Evolutionary conservation across 1,140 invertebrate species (phyloP).

Genomic region (Cydia splendana): DNA sequence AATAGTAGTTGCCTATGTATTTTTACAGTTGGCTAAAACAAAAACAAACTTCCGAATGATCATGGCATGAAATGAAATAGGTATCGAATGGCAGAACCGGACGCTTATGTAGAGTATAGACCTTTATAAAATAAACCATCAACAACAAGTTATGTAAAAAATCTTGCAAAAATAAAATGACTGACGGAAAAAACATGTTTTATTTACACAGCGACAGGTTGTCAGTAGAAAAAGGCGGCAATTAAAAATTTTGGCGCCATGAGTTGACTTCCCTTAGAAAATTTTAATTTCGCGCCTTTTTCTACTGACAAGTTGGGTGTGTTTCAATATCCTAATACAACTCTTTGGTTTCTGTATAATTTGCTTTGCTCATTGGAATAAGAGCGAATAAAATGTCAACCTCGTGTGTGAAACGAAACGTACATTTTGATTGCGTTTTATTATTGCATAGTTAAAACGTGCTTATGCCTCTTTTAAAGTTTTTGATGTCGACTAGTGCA

Average conservation of each 20-base stretch:
- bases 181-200: background rate
- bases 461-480: background rate
- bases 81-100: too few relatives aligned
- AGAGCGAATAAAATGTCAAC: background rate
- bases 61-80: too few relatives aligned
- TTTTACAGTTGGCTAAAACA: background rate
- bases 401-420: background rate
- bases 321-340: too few relatives aligned
- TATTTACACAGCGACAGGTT: background rate
- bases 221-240: too few relatives aligned
- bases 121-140: too few relatives aligned
- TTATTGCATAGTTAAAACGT: background rate
- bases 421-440: background rate
- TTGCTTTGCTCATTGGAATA: background rate
- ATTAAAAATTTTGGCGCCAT: too few relatives aligned
- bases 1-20: background rate
- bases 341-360: too few relatives aligned
- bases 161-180: background rate
- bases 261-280: too few relatives aligned
- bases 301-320: too few relatives aligned
- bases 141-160: background rate
- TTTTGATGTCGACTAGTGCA: too few relatives aligned
- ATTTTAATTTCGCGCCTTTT: too few relatives aligned
- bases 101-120: too few relatives aligned
- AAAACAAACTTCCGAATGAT: background rate